phyloP scores from a whole-genome alignment of 2,888 invertebrate species.

The Frankliniella fusca region DNA sequence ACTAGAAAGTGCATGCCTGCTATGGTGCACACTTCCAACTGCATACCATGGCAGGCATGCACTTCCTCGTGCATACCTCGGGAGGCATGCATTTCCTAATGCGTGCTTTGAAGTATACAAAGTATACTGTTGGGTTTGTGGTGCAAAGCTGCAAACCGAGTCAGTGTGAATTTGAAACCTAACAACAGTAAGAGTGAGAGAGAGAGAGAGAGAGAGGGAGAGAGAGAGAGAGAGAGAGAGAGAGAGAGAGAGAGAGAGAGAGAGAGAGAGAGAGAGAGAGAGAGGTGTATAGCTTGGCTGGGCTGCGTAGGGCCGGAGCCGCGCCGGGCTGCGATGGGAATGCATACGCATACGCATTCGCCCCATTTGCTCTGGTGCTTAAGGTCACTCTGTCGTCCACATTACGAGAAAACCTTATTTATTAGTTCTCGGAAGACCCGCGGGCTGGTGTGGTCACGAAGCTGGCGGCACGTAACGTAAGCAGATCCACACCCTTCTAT shows the following conservation, averaged over 20 bases:
- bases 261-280: conserved; percentile 18
- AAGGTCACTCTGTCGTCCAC: neutral
- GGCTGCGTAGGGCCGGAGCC: neutral
- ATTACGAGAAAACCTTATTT: conserved; percentile 16
- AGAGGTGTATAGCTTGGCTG: neutral
- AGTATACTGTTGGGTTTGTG: too few species aligned
- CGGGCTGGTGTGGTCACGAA: neutral
- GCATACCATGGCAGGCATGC: too few species aligned
- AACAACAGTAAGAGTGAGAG: neutral
- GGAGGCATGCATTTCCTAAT: too few species aligned
- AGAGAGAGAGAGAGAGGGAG: neutral
- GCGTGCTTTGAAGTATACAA: too few species aligned
- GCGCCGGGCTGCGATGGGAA: neutral
- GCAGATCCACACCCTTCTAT: too few species aligned
- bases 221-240: neutral
- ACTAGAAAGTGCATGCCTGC: too few species aligned
- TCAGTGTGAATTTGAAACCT: too few species aligned
- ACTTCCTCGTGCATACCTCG: too few species aligned
- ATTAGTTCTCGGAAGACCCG: conserved; percentile 5
- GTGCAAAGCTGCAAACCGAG: too few species aligned
- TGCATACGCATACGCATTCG: neutral
- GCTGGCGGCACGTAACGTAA: neutral
- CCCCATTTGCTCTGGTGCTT: neutral
- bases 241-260: conserved; percentile 18
- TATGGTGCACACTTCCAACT: too few species aligned